Evolutionary conservation across 2,888 invertebrate genomes (phyloP), one percentile per base, ranked within the genome.

Genomic region (Congeria kusceri): DNA sequence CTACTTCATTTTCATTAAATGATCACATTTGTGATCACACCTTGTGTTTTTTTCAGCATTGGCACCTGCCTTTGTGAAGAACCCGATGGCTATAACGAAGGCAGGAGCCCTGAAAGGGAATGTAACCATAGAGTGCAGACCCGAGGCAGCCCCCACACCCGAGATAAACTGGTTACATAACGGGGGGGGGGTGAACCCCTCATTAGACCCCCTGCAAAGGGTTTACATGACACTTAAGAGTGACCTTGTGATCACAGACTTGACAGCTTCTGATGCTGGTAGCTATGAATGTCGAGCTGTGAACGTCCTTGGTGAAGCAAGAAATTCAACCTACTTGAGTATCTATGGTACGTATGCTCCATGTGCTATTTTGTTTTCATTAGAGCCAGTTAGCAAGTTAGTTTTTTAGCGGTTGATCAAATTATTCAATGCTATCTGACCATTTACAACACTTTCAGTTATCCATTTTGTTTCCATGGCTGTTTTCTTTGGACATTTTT

Each of bases 81-180:
- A 95, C 49, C 98, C 98, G 0, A 94, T 98, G 46, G 95, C 96
- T 0, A 97, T 97, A 94, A 87, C 88, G 20, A 97, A 97, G n/a
- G 97, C 97, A 3, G 98, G 98, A 0, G 97, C 97, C 0, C 96
- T 97, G 92, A 97, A 97, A 15, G 98, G 98, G 18, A 98, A 98
- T 93, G 96, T 97, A 0, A 98, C 98, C 0, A 96, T 99, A 68
- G 61, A 84, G 11, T 99, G 99, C 92, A 96, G 96, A 91, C 98
- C 98, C 0, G 99, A 99, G 94, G 98, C 98, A 7, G 98, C 98
- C 0, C 98, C 99, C 0, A 95, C 95, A 29, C 90, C 92, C 11
- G 74, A 96, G 85, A 97, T 97, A 91, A 95, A 96, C 47, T 99
- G 98, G 98, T 97, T 96, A 88, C 97, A 97, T 92, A 96, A 98